Evolutionary conservation across 2,113 vertebrate genomes (phyloP), one percentile per base, ranked within the genome.

Genomic region (Brienomyrus longianalis): DNA sequence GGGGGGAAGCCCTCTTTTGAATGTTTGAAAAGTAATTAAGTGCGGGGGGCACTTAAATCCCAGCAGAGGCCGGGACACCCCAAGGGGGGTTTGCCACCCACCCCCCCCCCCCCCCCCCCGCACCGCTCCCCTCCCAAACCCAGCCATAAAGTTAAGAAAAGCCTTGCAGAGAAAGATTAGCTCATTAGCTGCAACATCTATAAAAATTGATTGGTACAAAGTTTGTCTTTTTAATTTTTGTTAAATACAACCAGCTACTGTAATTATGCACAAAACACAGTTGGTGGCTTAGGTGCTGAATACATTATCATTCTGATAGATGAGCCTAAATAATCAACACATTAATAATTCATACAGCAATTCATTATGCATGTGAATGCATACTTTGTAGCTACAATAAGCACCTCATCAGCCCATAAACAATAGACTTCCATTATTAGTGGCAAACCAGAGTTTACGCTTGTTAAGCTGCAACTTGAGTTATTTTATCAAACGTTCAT

Each of bases 291-390:
- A 98, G 96, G 97, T 97, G 97, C 97, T 96, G 97, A 97, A 98
- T 99, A 98, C 98, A 98, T 99, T 99, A 99, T 97, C 97, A 98
- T 98, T 96, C 96, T 99, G 98, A 99, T 98, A 98, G 97, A 99
- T 98, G 98, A 97, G 98, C 95, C 98, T 99, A 99, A 99, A 99
- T 99, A 99, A 99, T 97, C 97, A 98, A 96, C 95, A 97, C 97
- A 99, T 99, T 99, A 99, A 99, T 99, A 99, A 99, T 99, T 98
- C 98, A 99, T 98, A 95, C 93, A 93, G 94, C 97, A 96, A 97
- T 98, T 98, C 97, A 99, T 99, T 99, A 99, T 99, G 98, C 97
- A 97, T 98, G 98, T 97, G 96, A 97, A 94, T 97, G 97, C 96
- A 97, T 97, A 97, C 98, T 97, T 97, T 93, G 89, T 95, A 96